Conservation (phyloP, 2,888 invertebrate species). For the Nemoura dubitans region DNA sequence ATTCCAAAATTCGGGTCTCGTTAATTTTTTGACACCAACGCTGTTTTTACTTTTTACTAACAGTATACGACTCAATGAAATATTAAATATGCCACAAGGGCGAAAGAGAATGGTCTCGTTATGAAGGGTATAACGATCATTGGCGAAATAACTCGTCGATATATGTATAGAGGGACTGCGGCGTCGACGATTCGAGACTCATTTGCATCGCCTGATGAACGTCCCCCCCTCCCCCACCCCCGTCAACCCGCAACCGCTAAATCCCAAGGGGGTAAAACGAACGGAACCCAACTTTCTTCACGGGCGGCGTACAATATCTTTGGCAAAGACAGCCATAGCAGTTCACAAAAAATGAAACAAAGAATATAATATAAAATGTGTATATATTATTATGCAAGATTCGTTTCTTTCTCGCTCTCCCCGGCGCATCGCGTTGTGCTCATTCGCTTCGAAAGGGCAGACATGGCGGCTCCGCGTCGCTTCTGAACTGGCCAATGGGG, state of each 20-base stretch:
- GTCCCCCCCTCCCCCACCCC: too few relatives aligned
- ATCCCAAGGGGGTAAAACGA: slow-evolving; percentile 16
- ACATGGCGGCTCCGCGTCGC: neutral
- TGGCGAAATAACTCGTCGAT: too few relatives aligned
- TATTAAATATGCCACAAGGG: too few relatives aligned
- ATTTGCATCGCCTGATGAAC: slow-evolving; percentile 50
- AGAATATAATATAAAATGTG: neutral
- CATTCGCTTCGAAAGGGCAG: neutral
- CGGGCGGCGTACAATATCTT: slow-evolving; percentile 33
- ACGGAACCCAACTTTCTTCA: slow-evolving; percentile 29
- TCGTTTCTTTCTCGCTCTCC: neutral
- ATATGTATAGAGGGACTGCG: neutral
- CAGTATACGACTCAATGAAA: too few relatives aligned
- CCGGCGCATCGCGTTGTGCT: neutral
- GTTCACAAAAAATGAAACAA: slow-evolving; percentile 20
- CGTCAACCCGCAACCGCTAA: too few relatives aligned
- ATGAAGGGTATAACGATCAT: too few relatives aligned
- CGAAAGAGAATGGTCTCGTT: too few relatives aligned
- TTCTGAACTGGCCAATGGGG: neutral
- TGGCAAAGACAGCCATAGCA: neutral
- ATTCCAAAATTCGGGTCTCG: too few relatives aligned
- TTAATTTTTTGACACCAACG: too few relatives aligned
- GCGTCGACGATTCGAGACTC: slow-evolving; percentile 43
- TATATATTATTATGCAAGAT: neutral
- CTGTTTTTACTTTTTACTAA: too few relatives aligned